Evolutionary conservation across 2,888 invertebrate genomes (phyloP), one percentile per base, ranked within the genome.

Genomic region (Augiades crinisus): DNA sequence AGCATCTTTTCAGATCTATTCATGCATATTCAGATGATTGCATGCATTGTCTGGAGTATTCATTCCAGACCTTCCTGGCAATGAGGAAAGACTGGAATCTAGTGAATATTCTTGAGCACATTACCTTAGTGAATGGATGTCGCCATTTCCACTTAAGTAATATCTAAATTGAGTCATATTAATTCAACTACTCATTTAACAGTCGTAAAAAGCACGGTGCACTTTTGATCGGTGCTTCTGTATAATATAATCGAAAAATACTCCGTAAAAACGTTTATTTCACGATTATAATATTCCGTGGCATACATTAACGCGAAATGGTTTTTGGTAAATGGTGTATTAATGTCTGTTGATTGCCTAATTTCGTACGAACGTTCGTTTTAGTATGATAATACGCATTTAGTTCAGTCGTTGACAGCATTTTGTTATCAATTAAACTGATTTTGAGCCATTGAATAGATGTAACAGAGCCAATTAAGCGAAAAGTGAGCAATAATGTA

Each of bases 291-390:
- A 21, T 27, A 40, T 47, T 31, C 14, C 38, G 19, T 47, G 7
- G 10, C 10, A 17, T 12, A 33, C 22, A 34, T 49, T 50, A 40
- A 49, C 3, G 12, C 36, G 24, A 27, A 41, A 49, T 27, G 43
- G 24, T 24, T 43, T 50, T 50, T 43, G 36, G 34, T 40, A 43
- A 50, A 50, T 43, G 31, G 36, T 8, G 27, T 50, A 50, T 43
- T 50, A 50, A 50, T 33, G 49, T n/a, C 16, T 16, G 8, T 50
- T 43, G 36, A 50, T 43, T 50, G 13, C 43, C 50, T 22, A 43
- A 50, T 50, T 34, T 50, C 14, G 27, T 13, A 16, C 27, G 27
- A 50, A 43, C 13, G 13, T 8, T 22, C 41, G 16, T 27, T 50
- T 27, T 22, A 49, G 22, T 41, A 49, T 12, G 14, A 31, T 47